Conservation (phyloP, 2,797 vertebrate species). For the Sebastiscus tertius region DNA sequence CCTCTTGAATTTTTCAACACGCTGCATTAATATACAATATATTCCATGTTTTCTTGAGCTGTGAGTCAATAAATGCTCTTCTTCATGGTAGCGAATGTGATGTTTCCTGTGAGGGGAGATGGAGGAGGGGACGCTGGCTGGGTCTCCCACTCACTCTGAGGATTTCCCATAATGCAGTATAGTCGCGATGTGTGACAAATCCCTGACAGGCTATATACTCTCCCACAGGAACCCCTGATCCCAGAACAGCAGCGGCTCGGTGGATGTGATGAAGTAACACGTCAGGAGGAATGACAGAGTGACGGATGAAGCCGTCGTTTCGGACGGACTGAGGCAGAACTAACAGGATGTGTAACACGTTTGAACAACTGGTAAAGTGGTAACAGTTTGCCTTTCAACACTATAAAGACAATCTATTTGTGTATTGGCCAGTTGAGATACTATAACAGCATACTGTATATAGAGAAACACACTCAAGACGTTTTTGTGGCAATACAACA, state of each 20-base stretch:
- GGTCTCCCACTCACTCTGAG: constrained; percentile 40
- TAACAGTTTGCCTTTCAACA: neutral
- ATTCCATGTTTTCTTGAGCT: neutral
- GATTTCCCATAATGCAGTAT: constrained; percentile 26
- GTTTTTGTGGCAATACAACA: neutral
- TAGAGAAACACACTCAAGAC: neutral
- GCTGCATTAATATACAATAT: constrained; percentile 17
- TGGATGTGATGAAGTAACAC: neutral
- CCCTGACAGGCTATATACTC: constrained; percentile 6
- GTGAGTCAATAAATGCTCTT: constrained; percentile 5
- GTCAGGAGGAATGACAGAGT: neutral
- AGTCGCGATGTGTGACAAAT: constrained; percentile 29
- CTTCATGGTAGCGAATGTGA: constrained; percentile 1
- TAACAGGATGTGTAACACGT: neutral
- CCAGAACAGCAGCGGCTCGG: neutral
- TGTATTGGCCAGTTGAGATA: neutral
- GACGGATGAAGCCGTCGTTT: constrained; percentile 10
- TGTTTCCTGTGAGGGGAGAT: constrained; percentile 22
- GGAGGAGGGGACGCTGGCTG: constrained; percentile 24
- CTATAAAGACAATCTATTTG: neutral
- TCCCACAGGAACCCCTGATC: neutral
- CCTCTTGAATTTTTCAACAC: constrained; percentile 20
- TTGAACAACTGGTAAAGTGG: neutral
- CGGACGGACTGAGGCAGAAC: neutral
- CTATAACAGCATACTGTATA: neutral